Percentiles rank a stretch among this genome's conserved stretches.
Conservation (phyloP, 2,888 invertebrate species). For the Chirona hameri region DNA sequence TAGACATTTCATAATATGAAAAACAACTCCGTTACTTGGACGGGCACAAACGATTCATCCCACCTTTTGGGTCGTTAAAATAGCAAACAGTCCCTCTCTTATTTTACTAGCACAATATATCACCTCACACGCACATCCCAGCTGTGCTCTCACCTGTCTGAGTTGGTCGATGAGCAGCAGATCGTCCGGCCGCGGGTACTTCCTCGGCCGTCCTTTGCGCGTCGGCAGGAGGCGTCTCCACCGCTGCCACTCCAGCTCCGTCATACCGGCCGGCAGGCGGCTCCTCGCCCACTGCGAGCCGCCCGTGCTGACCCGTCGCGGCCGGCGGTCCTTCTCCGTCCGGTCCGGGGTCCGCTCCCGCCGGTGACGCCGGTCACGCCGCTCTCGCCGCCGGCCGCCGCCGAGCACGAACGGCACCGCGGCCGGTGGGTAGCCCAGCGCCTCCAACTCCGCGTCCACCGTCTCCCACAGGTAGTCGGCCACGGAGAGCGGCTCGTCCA, state of each 20-base stretch:
- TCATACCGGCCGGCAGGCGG: not conserved
- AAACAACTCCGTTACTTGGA: too few relatives aligned
- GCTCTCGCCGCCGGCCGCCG: not conserved
- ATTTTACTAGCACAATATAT: too few relatives aligned
- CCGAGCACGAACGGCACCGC: not conserved
- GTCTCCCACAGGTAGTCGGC: not conserved
- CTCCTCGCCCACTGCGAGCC: slow-evolving; percentile 6
- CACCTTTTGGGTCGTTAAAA: too few relatives aligned
- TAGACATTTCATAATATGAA: too few relatives aligned
- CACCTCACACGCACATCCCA: too few relatives aligned
- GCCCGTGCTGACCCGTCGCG: not conserved
- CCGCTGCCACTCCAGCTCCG: slow-evolving; percentile 1
- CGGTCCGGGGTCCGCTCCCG: not conserved
- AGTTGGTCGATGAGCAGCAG: not conserved
- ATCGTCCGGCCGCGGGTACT: slow-evolving; percentile 24
- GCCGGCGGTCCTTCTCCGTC: not conserved
- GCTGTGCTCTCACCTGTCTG: not conserved
- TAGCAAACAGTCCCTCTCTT: too few relatives aligned
- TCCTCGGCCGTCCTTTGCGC: slow-evolving; percentile 12
- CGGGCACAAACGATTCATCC: too few relatives aligned
- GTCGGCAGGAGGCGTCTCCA: slow-evolving; percentile 26
- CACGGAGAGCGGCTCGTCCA: not conserved
- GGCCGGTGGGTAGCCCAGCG: slow-evolving; percentile 1
- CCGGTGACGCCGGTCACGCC: not conserved
- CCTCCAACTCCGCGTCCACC: slow-evolving; percentile 8